Evolutionary conservation across 2,888 invertebrate genomes (phyloP), one percentile per base, ranked within the genome.

Genomic region (Campaea margaritaria): DNA sequence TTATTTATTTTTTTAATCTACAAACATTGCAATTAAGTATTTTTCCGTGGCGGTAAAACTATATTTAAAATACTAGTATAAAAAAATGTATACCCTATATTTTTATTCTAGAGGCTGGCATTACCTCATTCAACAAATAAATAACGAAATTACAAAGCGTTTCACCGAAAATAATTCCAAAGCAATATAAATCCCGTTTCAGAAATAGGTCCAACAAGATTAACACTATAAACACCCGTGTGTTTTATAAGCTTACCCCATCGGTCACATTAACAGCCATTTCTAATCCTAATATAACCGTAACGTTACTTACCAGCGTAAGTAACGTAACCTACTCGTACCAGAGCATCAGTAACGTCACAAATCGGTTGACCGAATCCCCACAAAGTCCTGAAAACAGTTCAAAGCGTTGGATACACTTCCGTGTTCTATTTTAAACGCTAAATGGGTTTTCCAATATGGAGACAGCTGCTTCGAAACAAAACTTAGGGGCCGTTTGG

Each of bases 401-500:
- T 43, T 65, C 58, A 65, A 65, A 69, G 58, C 43, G 50, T 49
- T 58, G 60, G 58, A 45, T 59, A 51, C 54, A 54, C 72, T 78
- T 78, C 78, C 78, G 68, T 49, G 67, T 73, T 55, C 70, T 74
- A 77, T 76, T 76, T 76, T 70, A 65, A 68, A 52, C 62, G 52
- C 57, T 44, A 73, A 74, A 74, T 49, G 47, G 57, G 41, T 55
- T 54, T 63, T 44, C 51, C 65, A 57, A 65, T 70, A 69, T 66
- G 69, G 71, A 64, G 72, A 72, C 79, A 79, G 76, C 79, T 75
- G 74, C 58, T 47, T 55, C 69, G 66, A 76, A 77, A 73, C 73
- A 71, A 73, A 79, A 79, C 76, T 74, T 69, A 64, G 38, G 38
- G 36, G 21, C 9, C 11, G 15, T 43, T 42, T 15, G n/a, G 28